phyloP scores from a whole-genome alignment of 2,113 vertebrate species.

The Python bivittatus region DNA sequence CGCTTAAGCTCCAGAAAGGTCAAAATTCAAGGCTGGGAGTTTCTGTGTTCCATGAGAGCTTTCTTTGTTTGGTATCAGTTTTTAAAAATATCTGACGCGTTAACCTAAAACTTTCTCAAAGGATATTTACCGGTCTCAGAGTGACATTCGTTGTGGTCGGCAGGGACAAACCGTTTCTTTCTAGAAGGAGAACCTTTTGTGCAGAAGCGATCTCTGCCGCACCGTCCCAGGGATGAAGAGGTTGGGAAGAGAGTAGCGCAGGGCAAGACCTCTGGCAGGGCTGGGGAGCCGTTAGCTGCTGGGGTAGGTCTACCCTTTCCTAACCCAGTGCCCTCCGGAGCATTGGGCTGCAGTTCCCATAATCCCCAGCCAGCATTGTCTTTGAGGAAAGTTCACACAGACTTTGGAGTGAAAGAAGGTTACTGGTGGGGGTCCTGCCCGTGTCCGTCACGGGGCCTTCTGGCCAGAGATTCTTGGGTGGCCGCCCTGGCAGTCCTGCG shows the following conservation, averaged over 20 bases:
- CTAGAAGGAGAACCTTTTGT: neutral
- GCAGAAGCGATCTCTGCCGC: neutral
- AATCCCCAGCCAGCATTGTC: neutral
- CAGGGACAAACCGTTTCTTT: neutral
- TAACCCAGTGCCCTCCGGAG: neutral
- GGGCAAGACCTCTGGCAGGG: neutral
- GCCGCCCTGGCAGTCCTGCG: neutral
- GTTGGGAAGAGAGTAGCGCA: neutral
- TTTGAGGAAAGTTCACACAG: neutral
- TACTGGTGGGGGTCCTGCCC: neutral
- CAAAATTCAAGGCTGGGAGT: neutral
- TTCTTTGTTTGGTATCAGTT: fast-evolving
- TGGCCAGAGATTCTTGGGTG: neutral
- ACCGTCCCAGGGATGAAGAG: neutral
- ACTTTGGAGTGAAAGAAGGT: neutral
- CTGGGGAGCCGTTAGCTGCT: neutral
- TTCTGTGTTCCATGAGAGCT: neutral
- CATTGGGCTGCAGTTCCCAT: neutral
- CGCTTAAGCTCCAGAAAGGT: neutral
- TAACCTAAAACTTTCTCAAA: too few species aligned
- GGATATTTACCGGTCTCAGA: too few species aligned
- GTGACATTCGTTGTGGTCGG: too few species aligned
- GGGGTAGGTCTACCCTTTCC: neutral
- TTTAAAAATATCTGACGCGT: too few species aligned
- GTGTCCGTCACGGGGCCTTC: neutral